Conservation (phyloP, 2,888 invertebrate species). For the Agrotis ipsilon region DNA sequence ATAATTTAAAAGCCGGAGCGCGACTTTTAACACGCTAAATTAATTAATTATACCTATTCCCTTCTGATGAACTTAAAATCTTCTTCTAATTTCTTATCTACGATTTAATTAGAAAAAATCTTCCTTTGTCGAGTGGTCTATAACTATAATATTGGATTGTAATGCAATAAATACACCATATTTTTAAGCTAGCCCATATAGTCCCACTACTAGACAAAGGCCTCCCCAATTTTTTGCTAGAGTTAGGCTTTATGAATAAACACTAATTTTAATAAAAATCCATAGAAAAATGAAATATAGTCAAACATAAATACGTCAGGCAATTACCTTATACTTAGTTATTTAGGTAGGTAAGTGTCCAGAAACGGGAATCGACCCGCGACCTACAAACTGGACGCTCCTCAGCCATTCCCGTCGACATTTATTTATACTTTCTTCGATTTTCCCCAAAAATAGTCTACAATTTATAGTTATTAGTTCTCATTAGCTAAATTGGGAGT, state of each 20-base stretch:
- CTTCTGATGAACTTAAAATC: background rate
- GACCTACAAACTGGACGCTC: constrained; percentile 23
- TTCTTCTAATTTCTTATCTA: background rate
- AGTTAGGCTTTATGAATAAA: too few relatives aligned
- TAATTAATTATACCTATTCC: too few relatives aligned
- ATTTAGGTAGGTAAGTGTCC: background rate
- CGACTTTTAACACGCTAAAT: background rate
- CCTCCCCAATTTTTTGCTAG: too few relatives aligned
- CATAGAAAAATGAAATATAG: background rate
- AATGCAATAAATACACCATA: background rate
- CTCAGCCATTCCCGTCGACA: constrained; percentile 10
- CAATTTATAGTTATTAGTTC: constrained; percentile 49
- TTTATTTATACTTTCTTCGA: constrained; percentile 41
- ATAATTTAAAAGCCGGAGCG: background rate
- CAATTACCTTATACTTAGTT: constrained; percentile 4
- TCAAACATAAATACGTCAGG: background rate
- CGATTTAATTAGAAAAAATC: background rate
- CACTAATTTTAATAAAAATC: background rate
- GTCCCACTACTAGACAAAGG: too few relatives aligned
- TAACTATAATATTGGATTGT: too few relatives aligned
- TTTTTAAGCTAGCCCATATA: too few relatives aligned
- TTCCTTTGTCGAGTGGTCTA: too few relatives aligned
- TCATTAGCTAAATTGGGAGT: constrained; percentile 38
- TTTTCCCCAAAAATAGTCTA: constrained; percentile 43
- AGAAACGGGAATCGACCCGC: constrained; percentile 17